Conservation (phyloP, 2,113 vertebrate species). For the Aix galericulata region DNA sequence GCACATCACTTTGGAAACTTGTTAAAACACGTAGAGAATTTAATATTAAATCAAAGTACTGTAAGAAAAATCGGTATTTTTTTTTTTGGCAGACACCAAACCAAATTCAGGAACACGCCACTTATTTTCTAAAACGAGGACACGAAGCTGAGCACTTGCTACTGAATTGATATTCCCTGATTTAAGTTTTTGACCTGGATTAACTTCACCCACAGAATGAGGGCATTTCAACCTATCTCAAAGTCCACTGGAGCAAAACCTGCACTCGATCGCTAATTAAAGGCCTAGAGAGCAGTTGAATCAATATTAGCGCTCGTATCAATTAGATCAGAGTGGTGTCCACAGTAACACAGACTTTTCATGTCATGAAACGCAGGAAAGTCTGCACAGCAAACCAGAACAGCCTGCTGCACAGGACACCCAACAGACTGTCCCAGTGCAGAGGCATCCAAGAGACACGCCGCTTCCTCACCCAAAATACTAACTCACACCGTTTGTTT, state of each 20-base stretch:
- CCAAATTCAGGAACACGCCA: neutral
- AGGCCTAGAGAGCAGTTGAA: neutral
- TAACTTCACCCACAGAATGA: neutral
- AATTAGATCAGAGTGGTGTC: neutral
- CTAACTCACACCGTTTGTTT: neutral
- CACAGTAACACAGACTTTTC: neutral
- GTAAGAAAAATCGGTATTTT: neutral
- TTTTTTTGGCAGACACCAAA: neutral
- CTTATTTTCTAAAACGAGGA: neutral
- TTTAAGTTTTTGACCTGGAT: neutral
- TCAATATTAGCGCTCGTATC: neutral
- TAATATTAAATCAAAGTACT: neutral
- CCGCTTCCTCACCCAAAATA: neutral
- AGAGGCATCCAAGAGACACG: neutral
- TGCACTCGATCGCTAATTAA: neutral
- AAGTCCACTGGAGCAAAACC: neutral
- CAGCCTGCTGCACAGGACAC: neutral
- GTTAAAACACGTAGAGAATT: neutral
- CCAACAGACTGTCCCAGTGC: neutral
- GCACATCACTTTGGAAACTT: neutral
- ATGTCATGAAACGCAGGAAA: neutral
- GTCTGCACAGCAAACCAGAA: neutral
- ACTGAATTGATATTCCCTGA: neutral
- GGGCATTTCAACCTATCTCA: neutral
- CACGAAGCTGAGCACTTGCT: neutral